phyloP scores from a whole-genome alignment of 2,113 vertebrate genomes.

The Ahaetulla prasina region DNA sequence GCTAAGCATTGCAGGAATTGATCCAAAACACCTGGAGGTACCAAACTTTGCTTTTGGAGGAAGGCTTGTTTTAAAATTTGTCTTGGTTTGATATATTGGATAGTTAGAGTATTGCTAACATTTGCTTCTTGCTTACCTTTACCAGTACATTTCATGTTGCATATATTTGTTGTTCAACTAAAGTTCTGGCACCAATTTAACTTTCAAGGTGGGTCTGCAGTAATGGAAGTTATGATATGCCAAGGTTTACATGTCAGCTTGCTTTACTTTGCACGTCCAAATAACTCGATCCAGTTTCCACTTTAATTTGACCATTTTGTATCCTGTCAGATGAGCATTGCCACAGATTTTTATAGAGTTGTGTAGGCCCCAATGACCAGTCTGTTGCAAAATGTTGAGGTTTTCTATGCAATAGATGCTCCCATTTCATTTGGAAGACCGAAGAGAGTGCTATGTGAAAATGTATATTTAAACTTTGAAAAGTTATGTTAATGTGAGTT shows the following conservation, averaged over 20 bases:
- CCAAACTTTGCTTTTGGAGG: neutral
- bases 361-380: neutral
- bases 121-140: neutral
- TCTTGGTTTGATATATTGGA: neutral
- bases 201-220: neutral
- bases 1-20: neutral
- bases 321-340: neutral
- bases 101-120: neutral
- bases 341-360: neutral
- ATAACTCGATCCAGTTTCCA: neutral
- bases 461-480: neutral
- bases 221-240: neutral
- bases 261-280: neutral
- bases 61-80: neutral
- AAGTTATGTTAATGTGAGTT: neutral
- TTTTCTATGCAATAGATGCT: neutral
- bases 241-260: neutral
- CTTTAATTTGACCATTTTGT: neutral
- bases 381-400: neutral
- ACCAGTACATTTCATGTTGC: constrained; percentile 4
- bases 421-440: neutral
- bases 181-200: neutral
- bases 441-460: neutral
- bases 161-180: neutral
- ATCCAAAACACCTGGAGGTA: neutral